Conservation (phyloP, 1,140 invertebrate species). For the Piezodorus guildinii region DNA sequence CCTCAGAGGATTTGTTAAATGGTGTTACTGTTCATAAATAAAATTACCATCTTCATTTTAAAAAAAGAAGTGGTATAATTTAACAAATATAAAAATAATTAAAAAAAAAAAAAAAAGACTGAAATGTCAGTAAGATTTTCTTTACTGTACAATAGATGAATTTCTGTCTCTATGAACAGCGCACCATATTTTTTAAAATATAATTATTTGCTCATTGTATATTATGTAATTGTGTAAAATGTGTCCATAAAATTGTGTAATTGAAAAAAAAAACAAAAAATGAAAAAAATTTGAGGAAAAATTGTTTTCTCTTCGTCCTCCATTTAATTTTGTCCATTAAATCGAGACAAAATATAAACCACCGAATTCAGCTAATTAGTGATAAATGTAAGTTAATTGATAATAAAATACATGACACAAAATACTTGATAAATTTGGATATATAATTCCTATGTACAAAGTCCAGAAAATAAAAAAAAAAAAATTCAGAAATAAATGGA, state of each 20-base stretch:
- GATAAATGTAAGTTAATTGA: neutral
- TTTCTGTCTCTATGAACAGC: neutral
- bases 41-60: too few species aligned
- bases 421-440: slow-evolving; percentile 3
- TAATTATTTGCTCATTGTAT: slow-evolving; percentile 6
- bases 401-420: neutral
- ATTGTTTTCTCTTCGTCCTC: neutral
- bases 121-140: neutral
- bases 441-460: slow-evolving; percentile 14
- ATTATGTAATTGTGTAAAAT: neutral
- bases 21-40: too few species aligned
- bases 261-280: neutral
- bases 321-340: neutral
- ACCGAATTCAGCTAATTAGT: slow-evolving; percentile 6
- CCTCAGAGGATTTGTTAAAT: too few species aligned
- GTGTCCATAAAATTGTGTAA: slow-evolving; percentile 1
- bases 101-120: neutral
- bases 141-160: neutral
- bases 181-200: neutral
- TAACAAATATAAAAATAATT: too few species aligned
- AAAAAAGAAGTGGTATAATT: too few species aligned
- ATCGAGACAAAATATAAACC: neutral
- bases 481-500: neutral
- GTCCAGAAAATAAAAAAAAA: neutral
- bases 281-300: too few species aligned